These are phyloP conservation scores for Diabrotica undecimpunctata DNA, from an alignment of 1,140 invertebrate genomes.

Conservation along the genomic window DNA sequence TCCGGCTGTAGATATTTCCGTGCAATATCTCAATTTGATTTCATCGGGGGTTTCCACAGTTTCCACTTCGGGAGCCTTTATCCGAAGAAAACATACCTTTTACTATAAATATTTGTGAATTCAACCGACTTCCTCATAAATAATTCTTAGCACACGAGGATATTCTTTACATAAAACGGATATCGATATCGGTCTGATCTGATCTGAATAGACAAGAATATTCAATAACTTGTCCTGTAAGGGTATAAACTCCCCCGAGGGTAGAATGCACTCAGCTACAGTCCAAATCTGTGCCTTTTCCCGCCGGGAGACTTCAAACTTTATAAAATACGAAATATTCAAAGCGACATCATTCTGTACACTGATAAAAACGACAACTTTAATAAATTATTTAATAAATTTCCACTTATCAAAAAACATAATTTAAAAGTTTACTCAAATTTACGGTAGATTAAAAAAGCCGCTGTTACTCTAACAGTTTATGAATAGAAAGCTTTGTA, in stretches of 20 bases:
- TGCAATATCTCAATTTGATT: slow-evolving; percentile 1
- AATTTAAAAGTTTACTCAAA: too few species aligned
- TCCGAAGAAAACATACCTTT: not conserved
- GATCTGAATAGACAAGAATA: slow-evolving; percentile 39
- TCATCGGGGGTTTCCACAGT: not conserved
- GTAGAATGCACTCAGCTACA: slow-evolving; percentile 37
- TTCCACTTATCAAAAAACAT: too few species aligned
- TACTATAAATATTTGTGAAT: slow-evolving; percentile 21
- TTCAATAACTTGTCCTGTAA: slow-evolving; percentile 39
- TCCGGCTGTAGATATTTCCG: too few species aligned
- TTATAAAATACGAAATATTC: slow-evolving; percentile 37
- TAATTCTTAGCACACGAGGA: slow-evolving; percentile 33
- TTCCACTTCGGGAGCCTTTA: not conserved
- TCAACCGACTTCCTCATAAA: slow-evolving; percentile 32
- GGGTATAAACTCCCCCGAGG: slow-evolving; percentile 32
- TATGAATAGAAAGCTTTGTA: too few species aligned
- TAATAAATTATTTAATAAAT: too few species aligned
- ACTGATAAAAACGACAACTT: not conserved
- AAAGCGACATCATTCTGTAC: slow-evolving; percentile 32
- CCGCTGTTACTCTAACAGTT: too few species aligned
- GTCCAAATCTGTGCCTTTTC: slow-evolving; percentile 38
- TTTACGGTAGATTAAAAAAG: too few species aligned
- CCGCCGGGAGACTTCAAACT: slow-evolving; percentile 28
- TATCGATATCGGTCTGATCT: slow-evolving; percentile 34
- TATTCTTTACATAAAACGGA: slow-evolving; percentile 36